Evolutionary conservation across 2,113 vertebrate species (phyloP).

Genomic region (Ctenodactylus gundi): DNA sequence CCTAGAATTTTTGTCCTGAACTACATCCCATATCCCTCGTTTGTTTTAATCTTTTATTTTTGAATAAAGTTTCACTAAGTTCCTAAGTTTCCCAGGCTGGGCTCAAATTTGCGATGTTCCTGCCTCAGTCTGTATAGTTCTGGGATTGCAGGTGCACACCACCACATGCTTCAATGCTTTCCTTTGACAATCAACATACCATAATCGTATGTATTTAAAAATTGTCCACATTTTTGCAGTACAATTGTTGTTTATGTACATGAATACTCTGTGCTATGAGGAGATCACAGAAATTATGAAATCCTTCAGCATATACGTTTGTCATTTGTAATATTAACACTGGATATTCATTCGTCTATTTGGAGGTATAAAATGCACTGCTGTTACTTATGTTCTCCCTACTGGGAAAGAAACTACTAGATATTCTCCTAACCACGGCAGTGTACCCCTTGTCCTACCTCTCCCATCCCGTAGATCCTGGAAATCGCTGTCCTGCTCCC

Average conservation of each 20-base stretch:
- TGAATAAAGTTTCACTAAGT: neutral
- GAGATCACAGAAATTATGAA: neutral
- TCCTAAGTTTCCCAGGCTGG: neutral
- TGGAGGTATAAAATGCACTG: neutral
- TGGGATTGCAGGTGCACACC: neutral
- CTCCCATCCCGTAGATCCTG: neutral
- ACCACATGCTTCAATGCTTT: neutral
- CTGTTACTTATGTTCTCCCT: neutral
- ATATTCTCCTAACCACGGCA: too few relatives aligned
- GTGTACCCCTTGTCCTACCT: accelerated
- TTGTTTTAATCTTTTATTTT: neutral
- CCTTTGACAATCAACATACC: neutral
- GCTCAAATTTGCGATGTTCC: neutral
- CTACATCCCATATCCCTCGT: neutral
- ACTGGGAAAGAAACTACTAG: neutral
- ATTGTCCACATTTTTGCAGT: neutral
- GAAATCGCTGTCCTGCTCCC: neutral
- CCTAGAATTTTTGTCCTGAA: too few relatives aligned
- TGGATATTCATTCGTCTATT: neutral
- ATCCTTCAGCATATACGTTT: neutral
- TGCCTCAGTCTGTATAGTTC: neutral
- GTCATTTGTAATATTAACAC: neutral
- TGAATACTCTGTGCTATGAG: neutral
- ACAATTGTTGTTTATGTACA: neutral
- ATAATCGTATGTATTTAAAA: too few relatives aligned